Evolutionary conservation across 2,888 invertebrate genomes (phyloP).

Genomic region (Caenorhabditis wallacei): DNA sequence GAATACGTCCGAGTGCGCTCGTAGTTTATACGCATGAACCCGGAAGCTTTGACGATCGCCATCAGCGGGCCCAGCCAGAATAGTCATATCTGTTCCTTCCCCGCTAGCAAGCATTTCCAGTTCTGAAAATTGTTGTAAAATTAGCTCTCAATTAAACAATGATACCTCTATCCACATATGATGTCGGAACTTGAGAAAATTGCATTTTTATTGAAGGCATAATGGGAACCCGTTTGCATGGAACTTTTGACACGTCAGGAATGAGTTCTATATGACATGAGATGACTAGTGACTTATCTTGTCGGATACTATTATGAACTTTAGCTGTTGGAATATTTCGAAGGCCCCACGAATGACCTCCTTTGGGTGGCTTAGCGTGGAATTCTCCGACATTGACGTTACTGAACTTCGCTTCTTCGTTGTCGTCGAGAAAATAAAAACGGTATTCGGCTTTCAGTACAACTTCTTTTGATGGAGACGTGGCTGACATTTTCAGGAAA

Average conservation of each 20-base stretch:
- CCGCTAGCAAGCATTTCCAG: conserved; percentile 72
- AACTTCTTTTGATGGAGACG: conserved; percentile 80
- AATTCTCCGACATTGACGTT: conserved; percentile 83
- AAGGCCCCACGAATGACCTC: conserved; percentile 83
- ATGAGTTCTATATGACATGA: conserved; percentile 83
- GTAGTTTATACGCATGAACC: conserved; percentile 81
- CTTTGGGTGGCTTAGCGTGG: conserved; percentile 83
- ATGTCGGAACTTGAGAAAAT: conserved; percentile 36
- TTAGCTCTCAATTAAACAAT: neutral
- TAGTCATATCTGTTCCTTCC: conserved; percentile 78
- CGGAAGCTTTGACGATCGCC: conserved; percentile 70
- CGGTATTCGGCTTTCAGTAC: conserved; percentile 83
- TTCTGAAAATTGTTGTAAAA: conserved; percentile 50
- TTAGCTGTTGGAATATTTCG: conserved; percentile 82
- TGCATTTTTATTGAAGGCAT: conserved; percentile 41
- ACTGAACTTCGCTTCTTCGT: conserved; percentile 78
- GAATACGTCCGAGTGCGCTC: conserved; percentile 82
- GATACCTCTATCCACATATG: conserved; percentile 56
- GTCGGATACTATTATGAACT: conserved; percentile 77
- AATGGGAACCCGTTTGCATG: conserved; percentile 68
- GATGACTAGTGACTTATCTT: conserved; percentile 82
- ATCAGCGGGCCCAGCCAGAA: conserved; percentile 66
- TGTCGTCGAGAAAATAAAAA: conserved; percentile 83
- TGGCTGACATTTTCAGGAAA: conserved; percentile 83
- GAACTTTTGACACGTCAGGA: conserved; percentile 77